Evolutionary conservation across 2,888 invertebrate species (phyloP), one percentile per base, ranked within the genome.

Genomic region (Torymus aiolomorphi): DNA sequence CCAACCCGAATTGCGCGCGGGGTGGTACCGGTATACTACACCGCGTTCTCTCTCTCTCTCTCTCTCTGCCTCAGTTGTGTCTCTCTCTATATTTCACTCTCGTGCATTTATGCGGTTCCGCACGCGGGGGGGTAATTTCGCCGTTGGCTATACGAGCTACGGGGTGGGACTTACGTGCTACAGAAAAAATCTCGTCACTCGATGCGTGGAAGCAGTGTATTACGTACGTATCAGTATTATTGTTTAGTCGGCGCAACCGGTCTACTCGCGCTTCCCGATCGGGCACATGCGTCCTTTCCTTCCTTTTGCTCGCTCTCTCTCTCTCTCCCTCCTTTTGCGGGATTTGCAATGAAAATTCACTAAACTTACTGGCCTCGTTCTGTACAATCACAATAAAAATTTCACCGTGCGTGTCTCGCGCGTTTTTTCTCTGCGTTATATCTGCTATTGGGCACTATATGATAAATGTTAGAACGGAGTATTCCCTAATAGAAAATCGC

Each of bases 351-450:
- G 12, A 18, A 18, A 61, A 67, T 66, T 63, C 70, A 76, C 70
- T 70, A 57, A 70, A 76, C 76, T 63, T 49, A 54, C 12, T 54
- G 20, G 67, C 12, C 57, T 73, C 56, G 31, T 61, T n/a, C 42
- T 8, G 14, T 62, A 18, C 10, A 59, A 76, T 62, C 63, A 65
- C 71, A 71, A 63, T 61, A 62, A 31, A 42, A 42, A 8, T 42
- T 42, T 52, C 54, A 78, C 77, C 70, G 18, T 8, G 31, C 49
- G 20, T 20, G 20, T 20, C 20, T n/a, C n/a, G n/a, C n/a, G n/a
- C n/a, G n/a, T n/a, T n/a, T n/a, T n/a, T n/a, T n/a, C 20, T 3
- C 20, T 31, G 31, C 31, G 31, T 31, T 31, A 31, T 31, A 3
- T 31, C 4, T 31, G 31, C 5, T 5, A 5, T 31, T 42, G 42